Evolutionary conservation across 2,797 vertebrate species (phyloP).

Genomic region (Melopsittacus undulatus): DNA sequence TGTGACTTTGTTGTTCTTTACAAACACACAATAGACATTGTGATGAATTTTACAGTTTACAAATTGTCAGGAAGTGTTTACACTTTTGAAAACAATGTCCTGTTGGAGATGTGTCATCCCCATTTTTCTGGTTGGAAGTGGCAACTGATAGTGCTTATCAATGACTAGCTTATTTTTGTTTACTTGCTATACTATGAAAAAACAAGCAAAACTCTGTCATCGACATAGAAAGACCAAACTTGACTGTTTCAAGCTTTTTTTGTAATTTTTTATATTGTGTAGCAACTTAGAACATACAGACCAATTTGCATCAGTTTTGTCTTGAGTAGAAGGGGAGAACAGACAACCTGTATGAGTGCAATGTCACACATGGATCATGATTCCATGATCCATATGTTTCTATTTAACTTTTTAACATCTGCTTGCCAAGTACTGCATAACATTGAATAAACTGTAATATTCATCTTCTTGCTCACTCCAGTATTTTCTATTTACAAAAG

Average conservation of each 20-base stretch:
- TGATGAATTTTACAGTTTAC: background rate
- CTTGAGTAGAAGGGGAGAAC: background rate
- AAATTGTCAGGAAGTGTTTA: background rate
- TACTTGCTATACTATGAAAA: background rate
- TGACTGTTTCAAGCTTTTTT: background rate
- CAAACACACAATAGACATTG: background rate
- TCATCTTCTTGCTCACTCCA: background rate
- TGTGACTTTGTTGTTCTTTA: background rate
- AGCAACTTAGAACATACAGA: background rate
- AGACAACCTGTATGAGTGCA: background rate
- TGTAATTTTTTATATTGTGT: background rate
- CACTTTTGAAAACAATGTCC: background rate
- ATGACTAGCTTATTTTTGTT: background rate
- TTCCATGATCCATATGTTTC: background rate
- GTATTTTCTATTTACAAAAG: background rate
- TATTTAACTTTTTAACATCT: background rate
- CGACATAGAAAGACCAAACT: background rate
- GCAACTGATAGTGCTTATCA: background rate
- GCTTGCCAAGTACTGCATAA: background rate
- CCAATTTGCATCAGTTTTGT: background rate
- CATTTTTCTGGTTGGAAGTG: background rate
- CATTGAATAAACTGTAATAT: background rate
- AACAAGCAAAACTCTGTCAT: background rate
- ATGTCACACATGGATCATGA: background rate
- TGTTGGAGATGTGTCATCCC: background rate